Base-by-base conservation (phyloP, 2,888 invertebrate species). In the Thera britannica region DNA sequence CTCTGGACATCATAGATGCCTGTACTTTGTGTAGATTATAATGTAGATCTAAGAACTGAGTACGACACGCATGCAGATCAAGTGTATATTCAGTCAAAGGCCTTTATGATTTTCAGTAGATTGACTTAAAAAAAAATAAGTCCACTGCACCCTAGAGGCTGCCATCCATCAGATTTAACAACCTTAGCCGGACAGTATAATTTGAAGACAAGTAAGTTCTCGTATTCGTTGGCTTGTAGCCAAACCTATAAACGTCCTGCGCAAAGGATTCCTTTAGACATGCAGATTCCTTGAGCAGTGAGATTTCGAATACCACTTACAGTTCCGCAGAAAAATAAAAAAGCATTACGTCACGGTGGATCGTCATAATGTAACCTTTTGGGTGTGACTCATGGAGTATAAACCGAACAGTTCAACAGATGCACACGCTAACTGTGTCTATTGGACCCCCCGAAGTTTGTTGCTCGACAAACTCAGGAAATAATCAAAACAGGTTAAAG, bases 221-320 rank as follows among this genome's bases (percentile, higher is more conserved):
- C 72, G 76, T 76, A 75, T 78, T 70, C 74, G 75, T 81, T 90
- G 91, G 90, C 90, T 80, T 75, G 73, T 73, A 72, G 83, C 90
- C 91, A 90, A 84, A 75, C 75, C 87, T 88, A 89, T 90, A 84
- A 88, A 84, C 80, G 87, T 84, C 80, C 80, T 80, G 77, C 72
- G 77, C 79, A 77, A 78, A 61, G 66, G 61, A 84, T 83, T 82
- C 80, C 44, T 77, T 80, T 79, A 79, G 51, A 49, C 52, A 49
- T 75, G 79, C 80, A 79, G 77, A 82, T 83, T 87, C 87, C 87
- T 84, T 86, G 82, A 80, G 75, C 49, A 51, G 7, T 9, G 35
- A 54, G 12, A 12, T 56, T 12, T 56, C 44, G 57, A 58, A 46
- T 23, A 38, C 55, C 35, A 55, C 44, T 46, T 46, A 46, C 44